Evolutionary conservation across 2,888 invertebrate genomes (phyloP).

Genomic region (Anodontia alba): DNA sequence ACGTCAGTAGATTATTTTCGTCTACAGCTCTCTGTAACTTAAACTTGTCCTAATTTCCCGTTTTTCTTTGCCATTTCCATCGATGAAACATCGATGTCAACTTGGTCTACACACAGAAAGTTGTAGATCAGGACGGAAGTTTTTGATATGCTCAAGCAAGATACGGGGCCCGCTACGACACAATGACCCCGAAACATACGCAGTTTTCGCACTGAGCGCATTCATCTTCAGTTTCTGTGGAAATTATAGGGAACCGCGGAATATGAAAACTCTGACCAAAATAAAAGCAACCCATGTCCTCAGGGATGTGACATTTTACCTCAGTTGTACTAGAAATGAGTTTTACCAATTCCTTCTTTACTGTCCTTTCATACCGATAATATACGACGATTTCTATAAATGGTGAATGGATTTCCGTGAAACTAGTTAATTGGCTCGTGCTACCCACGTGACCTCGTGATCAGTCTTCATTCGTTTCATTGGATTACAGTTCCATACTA

Average conservation of each 20-base stretch:
- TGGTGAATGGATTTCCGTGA: conserved; percentile 81
- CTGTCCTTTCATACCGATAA: conserved; percentile 17
- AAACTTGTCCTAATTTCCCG: background rate
- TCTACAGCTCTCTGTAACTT: background rate
- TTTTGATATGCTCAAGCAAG: background rate
- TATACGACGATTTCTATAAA: conserved; percentile 73
- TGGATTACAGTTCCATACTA: conserved; percentile 28
- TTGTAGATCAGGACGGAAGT: conserved; percentile 3
- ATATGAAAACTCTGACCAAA: too few relatives aligned
- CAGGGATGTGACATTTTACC: too few relatives aligned
- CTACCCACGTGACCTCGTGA: conserved; percentile 44
- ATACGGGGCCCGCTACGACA: conserved; percentile 7
- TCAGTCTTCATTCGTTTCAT: conserved; percentile 25
- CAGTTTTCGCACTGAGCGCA: background rate
- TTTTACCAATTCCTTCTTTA: conserved; percentile 2
- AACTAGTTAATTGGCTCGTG: conserved; percentile 46
- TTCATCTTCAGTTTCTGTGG: too few relatives aligned
- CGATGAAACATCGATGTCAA: background rate
- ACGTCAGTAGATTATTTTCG: background rate
- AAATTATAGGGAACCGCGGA: too few relatives aligned
- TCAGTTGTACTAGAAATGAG: too few relatives aligned
- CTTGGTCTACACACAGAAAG: conserved; percentile 4
- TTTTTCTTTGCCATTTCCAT: background rate
- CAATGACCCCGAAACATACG: conserved; percentile 6
- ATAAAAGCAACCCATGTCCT: too few relatives aligned